Conservation (phyloP, 2,888 invertebrate species). For the Scaptomyza caliginosa region DNA sequence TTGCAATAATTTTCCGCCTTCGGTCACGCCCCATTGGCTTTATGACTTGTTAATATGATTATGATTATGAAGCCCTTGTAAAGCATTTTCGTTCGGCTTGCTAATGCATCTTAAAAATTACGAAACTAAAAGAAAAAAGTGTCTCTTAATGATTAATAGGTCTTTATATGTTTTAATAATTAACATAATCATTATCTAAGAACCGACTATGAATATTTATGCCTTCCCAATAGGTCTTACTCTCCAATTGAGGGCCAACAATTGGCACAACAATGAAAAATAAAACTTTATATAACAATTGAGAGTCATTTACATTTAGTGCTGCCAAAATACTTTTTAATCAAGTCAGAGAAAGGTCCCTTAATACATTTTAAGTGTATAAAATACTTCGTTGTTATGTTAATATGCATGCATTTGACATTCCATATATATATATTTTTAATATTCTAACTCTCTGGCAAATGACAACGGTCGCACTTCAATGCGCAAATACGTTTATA, state of each 20-base stretch:
- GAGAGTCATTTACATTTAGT: slow-evolving; percentile 12
- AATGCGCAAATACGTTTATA: slow-evolving; percentile 77
- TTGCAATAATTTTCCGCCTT: slow-evolving; percentile 46
- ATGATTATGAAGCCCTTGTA: slow-evolving; percentile 31
- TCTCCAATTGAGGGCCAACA: slow-evolving; percentile 1
- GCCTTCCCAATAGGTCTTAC: background rate
- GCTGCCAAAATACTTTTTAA: background rate
- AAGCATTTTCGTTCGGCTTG: slow-evolving; percentile 23
- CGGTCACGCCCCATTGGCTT: slow-evolving; percentile 53
- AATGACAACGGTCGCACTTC: slow-evolving; percentile 71
- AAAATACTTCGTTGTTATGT: slow-evolving; percentile 13
- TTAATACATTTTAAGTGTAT: slow-evolving; percentile 25
- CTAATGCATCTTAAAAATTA: slow-evolving; percentile 12
- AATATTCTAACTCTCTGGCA: slow-evolving; percentile 7
- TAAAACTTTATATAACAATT: slow-evolving; percentile 8
- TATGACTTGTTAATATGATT: slow-evolving; percentile 62
- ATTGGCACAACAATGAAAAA: background rate
- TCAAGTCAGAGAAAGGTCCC: slow-evolving; percentile 11
- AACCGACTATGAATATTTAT: too few species aligned
- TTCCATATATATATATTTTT: background rate
- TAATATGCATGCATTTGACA: slow-evolving; percentile 14
- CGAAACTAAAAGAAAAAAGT: background rate
- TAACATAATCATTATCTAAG: background rate
- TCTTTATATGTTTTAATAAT: background rate
- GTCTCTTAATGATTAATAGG: background rate